Base-by-base conservation (phyloP, 2,888 invertebrate genomes). In the Drosophila siamana region DNA sequence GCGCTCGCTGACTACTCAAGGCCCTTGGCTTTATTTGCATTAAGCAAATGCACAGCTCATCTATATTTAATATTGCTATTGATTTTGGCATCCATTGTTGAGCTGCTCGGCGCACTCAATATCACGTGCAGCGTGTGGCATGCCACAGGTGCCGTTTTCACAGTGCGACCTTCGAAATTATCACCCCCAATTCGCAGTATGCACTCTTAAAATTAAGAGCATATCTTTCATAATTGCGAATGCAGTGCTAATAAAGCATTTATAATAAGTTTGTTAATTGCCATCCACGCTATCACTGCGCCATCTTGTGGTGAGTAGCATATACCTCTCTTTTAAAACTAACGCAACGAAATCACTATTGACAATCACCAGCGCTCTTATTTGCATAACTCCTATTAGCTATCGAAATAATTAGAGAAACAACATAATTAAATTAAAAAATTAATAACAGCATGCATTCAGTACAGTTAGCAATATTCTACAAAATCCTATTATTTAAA, bases 41-140 rank as follows among this genome's bases (percentile, higher is more conserved):
- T 15, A 44, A 47, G 22, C 15, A 30, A 54, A 48, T 62, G 63
- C 51, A 47, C 16, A 52, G 60, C 30, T 55, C 59, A 62, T 70
- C 74, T 78, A 78, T 78, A 56, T 54, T 60, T 75, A 73, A 54
- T 50, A 30, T n/a, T 38, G 55, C 63, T 69, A 68, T 69, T 40
- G 51, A 60, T 46, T 50, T 26, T 40, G 54, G 30, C 48, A 57
- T 47, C 41, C 57, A 2, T 0, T 22, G n/a, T 43, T 54, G 47
- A 86, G 86, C 60, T 46, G 36, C 51, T 28, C 28, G 4, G 13
- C 52, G 24, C 24, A 30, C 50, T 5, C 19, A 55, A 33, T 26
- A 59, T 50, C 80, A 86, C 86, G 77, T 77, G 64, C 54, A 62
- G 6, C 24, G 51, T 46, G 36, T 55, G 19, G 4, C 60, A 62